Evolutionary conservation across 2,888 invertebrate species (phyloP), one percentile per base, ranked within the genome.

Genomic region (Hirtodrosophila duncani): DNA sequence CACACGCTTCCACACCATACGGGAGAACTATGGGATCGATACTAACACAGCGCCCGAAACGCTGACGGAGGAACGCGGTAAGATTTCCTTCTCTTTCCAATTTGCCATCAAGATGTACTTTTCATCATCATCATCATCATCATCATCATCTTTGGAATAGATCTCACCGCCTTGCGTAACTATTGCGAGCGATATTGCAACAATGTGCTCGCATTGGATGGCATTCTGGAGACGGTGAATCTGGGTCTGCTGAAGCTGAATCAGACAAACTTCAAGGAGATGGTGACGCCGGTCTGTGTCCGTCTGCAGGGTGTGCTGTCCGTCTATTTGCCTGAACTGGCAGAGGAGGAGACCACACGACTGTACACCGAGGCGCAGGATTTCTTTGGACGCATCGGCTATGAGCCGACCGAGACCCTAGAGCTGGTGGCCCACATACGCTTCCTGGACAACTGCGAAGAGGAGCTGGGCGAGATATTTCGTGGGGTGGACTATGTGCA

Each of bases 401-500:
- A 89, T 11, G 90, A 91, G 42, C 95, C 96, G 0, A 87, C 89
- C 21, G 89, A 90, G 0, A 94, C 96, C 0, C 88, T 90, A 0
- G 93, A 94, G 64, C 90, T 91, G n/a, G 90, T 91, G 7, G 82
- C 86, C n/a, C 89, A 89, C 41, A 55, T 87, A 13, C 74, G 85
- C 27, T 90, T 89, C 34, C 84, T 91, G 1, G 88, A 88, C 21
- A 91, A 92, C 41, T 90, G 92, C 5, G 90, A 91, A 62, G 83
- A 88, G 1, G 89, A 91, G 78, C 90, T 95, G 41, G 91, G 91
- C 14, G 88, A 87, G 14, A 89, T 97, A 77, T 94, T 95, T 81
- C 88, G 89, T 31, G 89, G 91, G 18, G 88, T 95, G 3, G 94
- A 94, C 81, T 93, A 95, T 82, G 90, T 94, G 3, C 92, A 94